Evolutionary conservation across 2,888 invertebrate genomes (phyloP).

Genomic region (Agrochola lota): DNA sequence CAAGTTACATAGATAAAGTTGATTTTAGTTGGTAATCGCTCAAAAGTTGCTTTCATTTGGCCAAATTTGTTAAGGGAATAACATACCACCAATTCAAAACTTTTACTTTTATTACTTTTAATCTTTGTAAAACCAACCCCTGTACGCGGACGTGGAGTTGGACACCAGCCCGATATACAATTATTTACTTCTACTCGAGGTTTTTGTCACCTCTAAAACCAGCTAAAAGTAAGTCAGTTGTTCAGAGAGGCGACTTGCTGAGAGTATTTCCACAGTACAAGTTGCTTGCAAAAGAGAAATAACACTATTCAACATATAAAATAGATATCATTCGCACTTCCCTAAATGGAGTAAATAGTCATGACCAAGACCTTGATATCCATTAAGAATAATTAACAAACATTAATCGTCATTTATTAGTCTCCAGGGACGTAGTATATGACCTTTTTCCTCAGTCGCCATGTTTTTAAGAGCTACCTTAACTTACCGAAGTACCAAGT

Average conservation of each 20-base stretch:
- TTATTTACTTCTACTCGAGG: background rate
- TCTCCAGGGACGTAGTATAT: background rate
- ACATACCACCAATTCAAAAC: too few relatives aligned
- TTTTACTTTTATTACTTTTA: too few relatives aligned
- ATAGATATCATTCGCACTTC: background rate
- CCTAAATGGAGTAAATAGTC: slow-evolving; percentile 9
- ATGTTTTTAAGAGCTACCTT: background rate
- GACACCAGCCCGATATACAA: too few relatives aligned
- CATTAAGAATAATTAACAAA: slow-evolving; percentile 14
- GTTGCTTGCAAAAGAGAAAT: background rate
- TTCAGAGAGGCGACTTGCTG: too few relatives aligned
- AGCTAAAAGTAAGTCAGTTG: background rate
- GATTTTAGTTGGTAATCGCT: background rate
- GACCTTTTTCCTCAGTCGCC: slow-evolving; percentile 1
- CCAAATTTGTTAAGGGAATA: background rate
- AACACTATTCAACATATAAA: background rate
- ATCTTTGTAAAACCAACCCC: too few relatives aligned
- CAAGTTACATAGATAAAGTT: background rate
- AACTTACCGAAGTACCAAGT: background rate
- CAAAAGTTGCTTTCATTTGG: background rate
- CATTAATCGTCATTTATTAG: slow-evolving; percentile 22
- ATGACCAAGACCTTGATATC: background rate
- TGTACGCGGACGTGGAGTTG: too few relatives aligned
- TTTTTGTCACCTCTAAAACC: background rate
- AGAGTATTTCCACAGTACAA: background rate